Base-by-base conservation (phyloP, 1,140 invertebrate species). In the Gryllus bimaculatus region DNA sequence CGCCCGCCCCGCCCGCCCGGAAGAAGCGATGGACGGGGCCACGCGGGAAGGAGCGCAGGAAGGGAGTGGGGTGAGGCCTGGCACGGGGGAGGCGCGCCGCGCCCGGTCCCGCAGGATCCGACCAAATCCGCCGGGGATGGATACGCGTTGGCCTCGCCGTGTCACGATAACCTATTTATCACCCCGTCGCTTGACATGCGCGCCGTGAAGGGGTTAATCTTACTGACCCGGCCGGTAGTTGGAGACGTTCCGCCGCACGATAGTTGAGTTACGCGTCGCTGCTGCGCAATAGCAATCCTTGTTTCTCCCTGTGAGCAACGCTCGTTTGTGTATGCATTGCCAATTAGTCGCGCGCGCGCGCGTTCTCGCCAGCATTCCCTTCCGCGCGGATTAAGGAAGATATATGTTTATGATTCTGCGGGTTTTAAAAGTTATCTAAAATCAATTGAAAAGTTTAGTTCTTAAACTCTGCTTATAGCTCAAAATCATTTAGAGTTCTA, bases 131-230 rank as follows among this genome's bases (percentile, higher is more conserved):
- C 54, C 54, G 18, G 54, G 54, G 54, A 66, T 66, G 54, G 54
- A 66, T 66, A 13, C 10, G 54, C 54, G 54, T 66, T 66, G 54
- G 54, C 54, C 54, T 18, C 54, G 54, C 54, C 54, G 54, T 66
- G 54, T 66, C 54, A 66, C 54, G 54, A 66, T 66, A 66, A 66
- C 54, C 54, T 66, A 66, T 66, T 66, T 66, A 66, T 66, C 54
- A 66, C 54, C 54, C 18, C 10, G 54, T 18, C 54, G 54, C 54
- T 66, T 13, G 54, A 66, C 54, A 18, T 66, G 54, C 54, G 18
- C 54, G 54, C 54, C 54, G 54, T 66, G 54, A 66, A 66, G 54
- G 54, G 54, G 54, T 66, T 66, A 66, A 66, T 66, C 54, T 66
- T 66, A 10, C 54, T 66, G 54, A 66, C 54, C 54, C 54, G 54